Evolutionary conservation across 2,888 invertebrate genomes (phyloP).

Genomic region (Heliconius hortense): DNA sequence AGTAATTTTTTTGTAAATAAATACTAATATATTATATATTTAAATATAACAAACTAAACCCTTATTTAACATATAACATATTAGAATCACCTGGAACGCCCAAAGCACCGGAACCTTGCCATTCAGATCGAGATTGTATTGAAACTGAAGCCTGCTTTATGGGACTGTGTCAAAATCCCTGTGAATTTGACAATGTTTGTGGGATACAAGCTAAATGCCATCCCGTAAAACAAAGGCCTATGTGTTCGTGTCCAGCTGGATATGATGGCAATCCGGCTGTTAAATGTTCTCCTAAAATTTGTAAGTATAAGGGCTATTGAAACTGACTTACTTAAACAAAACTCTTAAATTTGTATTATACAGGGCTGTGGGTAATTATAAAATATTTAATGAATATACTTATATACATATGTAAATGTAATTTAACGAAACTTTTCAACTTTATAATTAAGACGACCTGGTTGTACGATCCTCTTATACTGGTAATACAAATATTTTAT

Average conservation of each 20-base stretch:
- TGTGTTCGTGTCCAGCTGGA: constrained; percentile 90
- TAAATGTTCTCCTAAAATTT: constrained; percentile 89
- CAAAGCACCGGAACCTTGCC: constrained; percentile 89
- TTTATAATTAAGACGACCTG: too few species aligned
- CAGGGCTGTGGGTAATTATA: neutral
- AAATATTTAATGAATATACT: neutral
- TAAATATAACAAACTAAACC: constrained; percentile 64
- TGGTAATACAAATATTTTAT: neutral
- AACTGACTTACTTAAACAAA: constrained; percentile 46
- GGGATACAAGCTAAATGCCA: constrained; percentile 89
- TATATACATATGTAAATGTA: neutral
- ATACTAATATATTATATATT: constrained; percentile 43
- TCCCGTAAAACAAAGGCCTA: constrained; percentile 91
- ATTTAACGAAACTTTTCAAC: neutral
- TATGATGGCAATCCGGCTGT: constrained; percentile 91
- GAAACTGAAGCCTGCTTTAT: constrained; percentile 91
- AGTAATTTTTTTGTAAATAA: constrained; percentile 36
- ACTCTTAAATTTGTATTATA: neutral
- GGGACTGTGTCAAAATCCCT: constrained; percentile 91
- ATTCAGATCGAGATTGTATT: constrained; percentile 92
- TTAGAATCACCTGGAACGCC: constrained; percentile 87
- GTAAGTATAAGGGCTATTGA: constrained; percentile 88
- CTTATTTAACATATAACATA: constrained; percentile 70
- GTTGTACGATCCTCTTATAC: too few species aligned
- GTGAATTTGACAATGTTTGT: constrained; percentile 90